These are phyloP conservation scores for Galagoides demidoff DNA, from an alignment of 2,797 vertebrate species.

Conservation along the genomic window DNA sequence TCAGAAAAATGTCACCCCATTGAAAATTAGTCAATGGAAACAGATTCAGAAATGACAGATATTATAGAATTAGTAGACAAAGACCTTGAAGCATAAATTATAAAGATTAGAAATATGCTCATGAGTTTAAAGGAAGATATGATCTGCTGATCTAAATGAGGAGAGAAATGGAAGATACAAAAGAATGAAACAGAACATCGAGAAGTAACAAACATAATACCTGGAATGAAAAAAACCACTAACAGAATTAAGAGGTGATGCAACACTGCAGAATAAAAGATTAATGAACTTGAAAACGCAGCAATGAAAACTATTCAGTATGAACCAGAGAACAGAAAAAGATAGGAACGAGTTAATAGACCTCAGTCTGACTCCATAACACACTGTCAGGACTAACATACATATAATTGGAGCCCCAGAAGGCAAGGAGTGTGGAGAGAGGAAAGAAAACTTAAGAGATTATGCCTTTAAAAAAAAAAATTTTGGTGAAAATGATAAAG, in stretches of 20 bases:
- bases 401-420: neutral
- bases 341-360: neutral
- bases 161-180: slow-evolving; percentile 30
- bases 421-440: neutral
- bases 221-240: neutral
- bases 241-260: neutral
- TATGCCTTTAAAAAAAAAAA: neutral
- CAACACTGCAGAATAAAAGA: neutral
- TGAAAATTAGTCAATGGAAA: slow-evolving; percentile 36
- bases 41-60: slow-evolving; percentile 3
- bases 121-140: slow-evolving; percentile 44
- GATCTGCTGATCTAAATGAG: neutral
- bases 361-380: neutral
- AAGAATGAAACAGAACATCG: slow-evolving; percentile 30
- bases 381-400: neutral
- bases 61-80: slow-evolving; percentile 5
- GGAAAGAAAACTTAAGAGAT: neutral
- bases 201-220: neutral
- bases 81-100: neutral
- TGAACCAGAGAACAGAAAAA: neutral
- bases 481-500: slow-evolving; percentile 26
- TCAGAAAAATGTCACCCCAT: slow-evolving; percentile 15
- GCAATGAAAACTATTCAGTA: neutral
- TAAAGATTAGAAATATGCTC: slow-evolving; percentile 10
- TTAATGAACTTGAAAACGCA: slow-evolving; percentile 34